These are phyloP conservation scores for Mustelus asterias DNA, from an alignment of 2,113 vertebrate genomes.

Conservation along the genomic window DNA sequence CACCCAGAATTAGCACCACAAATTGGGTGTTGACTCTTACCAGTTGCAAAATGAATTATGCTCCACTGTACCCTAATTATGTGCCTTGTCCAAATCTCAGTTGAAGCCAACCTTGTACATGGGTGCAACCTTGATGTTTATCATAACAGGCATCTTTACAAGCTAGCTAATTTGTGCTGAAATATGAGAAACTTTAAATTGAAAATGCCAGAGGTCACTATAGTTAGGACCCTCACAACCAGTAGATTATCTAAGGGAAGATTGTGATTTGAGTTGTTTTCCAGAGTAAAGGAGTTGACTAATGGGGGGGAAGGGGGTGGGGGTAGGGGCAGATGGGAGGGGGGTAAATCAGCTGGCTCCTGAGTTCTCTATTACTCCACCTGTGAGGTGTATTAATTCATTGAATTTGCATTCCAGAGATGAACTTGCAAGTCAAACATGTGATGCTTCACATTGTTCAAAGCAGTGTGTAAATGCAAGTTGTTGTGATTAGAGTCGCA, in stretches of 20 bases:
- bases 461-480: background rate
- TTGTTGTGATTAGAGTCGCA: background rate
- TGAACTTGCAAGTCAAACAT: background rate
- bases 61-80: background rate
- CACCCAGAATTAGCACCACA: background rate
- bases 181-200: background rate
- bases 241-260: background rate
- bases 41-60: background rate
- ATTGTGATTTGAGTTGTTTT: background rate
- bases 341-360: too few species aligned
- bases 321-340: too few species aligned
- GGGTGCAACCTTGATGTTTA: background rate
- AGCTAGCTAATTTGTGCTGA: background rate
- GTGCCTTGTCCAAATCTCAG: background rate
- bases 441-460: background rate
- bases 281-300: background rate
- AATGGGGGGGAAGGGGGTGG: too few species aligned
- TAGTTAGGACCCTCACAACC: background rate
- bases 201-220: background rate
- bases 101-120: background rate
- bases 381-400: background rate
- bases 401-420: background rate
- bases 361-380: too few species aligned
- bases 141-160: background rate
- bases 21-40: background rate